Evolutionary conservation across 2,888 invertebrate species (phyloP), one percentile per base, ranked within the genome.

Genomic region (Oscheius sp.): DNA sequence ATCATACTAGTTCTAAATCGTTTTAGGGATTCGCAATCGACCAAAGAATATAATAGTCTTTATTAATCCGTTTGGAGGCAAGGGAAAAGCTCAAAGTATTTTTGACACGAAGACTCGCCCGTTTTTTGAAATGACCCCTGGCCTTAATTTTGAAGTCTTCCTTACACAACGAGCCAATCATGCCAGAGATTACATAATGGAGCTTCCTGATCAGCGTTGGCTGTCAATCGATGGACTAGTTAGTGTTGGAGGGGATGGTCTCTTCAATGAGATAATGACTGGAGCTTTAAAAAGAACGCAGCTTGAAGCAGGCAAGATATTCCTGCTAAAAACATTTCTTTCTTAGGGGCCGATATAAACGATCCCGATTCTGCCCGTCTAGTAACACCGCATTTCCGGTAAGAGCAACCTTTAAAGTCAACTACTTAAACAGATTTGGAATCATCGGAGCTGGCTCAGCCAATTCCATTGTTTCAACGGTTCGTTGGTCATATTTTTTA

Each of bases 161-260:
- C 91, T 90, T 34, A 93, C 93, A 0, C 91, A 92, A 84, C 88
- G 92, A 69, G 91, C 91, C 23, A 91, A 92, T 86, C 93, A 93
- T 87, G 92, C 93, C 34, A 90, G 90, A 37, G 92, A 93, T 84
- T 90, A 73, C 37, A 75, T 85, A 23, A 74, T 77, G 29, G 83
- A 82, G 69, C 74, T 85, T 76, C 71, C 73, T 3, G 61, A 63
- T 2, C 71, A 75, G 45, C 67, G 71, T 55, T 78, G 78, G 78
- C 48, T 48, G 6, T 66, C 71, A n/a, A 27, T 75, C 3, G 78
- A 78, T 53, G 78, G 78, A 57, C 66, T 78, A 37, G 75, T 92
- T 20, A 92, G 92, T 87, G 92, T 94, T 8, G 94, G 94, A 0
- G 94, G 94, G 0, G 94, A 94, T 87, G 94, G 94, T 0, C 92